These are phyloP conservation scores for Rhinichthys osculus DNA, from an alignment of 2,797 vertebrate species.

Conservation along the genomic window DNA sequence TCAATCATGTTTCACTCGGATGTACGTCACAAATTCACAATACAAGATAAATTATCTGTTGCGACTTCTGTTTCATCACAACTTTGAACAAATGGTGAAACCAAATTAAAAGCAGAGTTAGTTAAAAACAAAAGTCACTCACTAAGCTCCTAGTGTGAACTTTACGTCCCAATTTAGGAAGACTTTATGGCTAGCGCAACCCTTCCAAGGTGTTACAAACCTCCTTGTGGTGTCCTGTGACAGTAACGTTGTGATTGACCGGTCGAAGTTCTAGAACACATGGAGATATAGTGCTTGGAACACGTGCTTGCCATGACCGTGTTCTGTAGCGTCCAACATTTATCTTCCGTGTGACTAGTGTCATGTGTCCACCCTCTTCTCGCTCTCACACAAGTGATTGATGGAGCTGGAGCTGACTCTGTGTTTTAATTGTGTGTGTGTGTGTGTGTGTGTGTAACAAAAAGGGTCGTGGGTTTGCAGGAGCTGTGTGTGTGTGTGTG, in stretches of 20 bases:
- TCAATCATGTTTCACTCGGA: neutral
- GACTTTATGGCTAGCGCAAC: neutral
- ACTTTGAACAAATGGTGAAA: neutral
- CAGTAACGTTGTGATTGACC: neutral
- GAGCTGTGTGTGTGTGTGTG: neutral
- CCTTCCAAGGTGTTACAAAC: neutral
- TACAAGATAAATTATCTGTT: neutral
- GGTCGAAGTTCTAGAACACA: conserved; percentile 1
- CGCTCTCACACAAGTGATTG: conserved; percentile 62
- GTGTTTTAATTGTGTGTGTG: conserved; percentile 45
- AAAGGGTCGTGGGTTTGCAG: conserved; percentile 30
- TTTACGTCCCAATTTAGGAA: neutral
- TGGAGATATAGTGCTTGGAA: neutral
- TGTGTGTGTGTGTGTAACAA: conserved; percentile 34
- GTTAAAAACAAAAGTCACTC: neutral
- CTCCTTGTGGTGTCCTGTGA: neutral
- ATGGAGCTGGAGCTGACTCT: conserved; percentile 64
- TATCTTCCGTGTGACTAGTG: conserved; percentile 21
- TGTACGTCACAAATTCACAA: neutral
- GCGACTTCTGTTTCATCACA: neutral
- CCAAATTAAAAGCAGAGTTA: neutral
- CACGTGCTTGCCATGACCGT: neutral
- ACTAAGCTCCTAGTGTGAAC: neutral
- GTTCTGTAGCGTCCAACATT: conserved; percentile 8
- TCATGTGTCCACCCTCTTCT: conserved; percentile 60